Conservation (phyloP, 2,888 invertebrate genomes). For the Lingula anatina region DNA sequence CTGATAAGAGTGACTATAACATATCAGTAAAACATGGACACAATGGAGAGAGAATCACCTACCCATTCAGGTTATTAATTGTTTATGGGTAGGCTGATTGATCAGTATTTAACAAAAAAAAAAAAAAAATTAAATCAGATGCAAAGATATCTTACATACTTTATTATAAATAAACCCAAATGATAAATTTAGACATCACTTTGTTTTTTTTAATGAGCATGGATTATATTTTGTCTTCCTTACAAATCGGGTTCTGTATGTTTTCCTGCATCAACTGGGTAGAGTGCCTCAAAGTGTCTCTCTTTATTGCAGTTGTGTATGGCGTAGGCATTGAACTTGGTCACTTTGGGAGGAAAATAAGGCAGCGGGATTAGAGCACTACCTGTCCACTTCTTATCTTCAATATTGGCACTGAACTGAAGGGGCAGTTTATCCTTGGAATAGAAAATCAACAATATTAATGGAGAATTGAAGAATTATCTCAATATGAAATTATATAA, state of each 20-base stretch:
- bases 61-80: too few relatives aligned
- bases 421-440: constrained; percentile 46
- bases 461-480: not conserved
- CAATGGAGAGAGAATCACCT: too few relatives aligned
- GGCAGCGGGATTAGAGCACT: constrained; percentile 51
- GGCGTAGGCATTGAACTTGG: constrained; percentile 57
- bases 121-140: too few relatives aligned
- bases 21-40: too few relatives aligned
- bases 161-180: too few relatives aligned
- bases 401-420: constrained; percentile 30
- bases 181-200: too few relatives aligned
- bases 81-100: too few relatives aligned
- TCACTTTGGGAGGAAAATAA: constrained; percentile 54
- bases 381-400: constrained; percentile 50
- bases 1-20: too few relatives aligned
- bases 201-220: too few relatives aligned
- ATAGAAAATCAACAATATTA: not conserved
- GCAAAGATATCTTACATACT: too few relatives aligned
- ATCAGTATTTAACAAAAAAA: too few relatives aligned
- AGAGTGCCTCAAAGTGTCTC: constrained; percentile 54
- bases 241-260: constrained; percentile 54
- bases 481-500: not conserved
- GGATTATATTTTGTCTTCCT: too few relatives aligned
- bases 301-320: constrained; percentile 54
- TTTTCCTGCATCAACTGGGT: constrained; percentile 50